Base-by-base conservation (phyloP, 2,888 invertebrate species). In the Microplitis deprimator region DNA sequence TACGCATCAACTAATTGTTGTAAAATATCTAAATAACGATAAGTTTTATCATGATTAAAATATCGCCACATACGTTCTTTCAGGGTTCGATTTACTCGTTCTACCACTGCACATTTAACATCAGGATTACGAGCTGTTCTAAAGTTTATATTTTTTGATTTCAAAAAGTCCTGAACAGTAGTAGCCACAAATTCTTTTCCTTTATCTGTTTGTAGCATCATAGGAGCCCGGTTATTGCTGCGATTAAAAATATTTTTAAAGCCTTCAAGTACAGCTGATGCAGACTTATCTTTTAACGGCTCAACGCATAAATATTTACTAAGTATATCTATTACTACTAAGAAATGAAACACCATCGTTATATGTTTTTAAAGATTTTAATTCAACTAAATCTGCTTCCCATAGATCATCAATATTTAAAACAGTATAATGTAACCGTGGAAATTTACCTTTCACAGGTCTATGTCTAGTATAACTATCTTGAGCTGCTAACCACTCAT, bases 361-460 rank as follows among this genome's bases (percentile, higher is more conserved):
- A 50, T 8, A 50, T 10, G 41, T 50, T 50, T 50, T 50, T 50
- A 50, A 50, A 50, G 41, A 50, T 50, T 50, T 50, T 62, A 77
- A 20, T 39, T 78, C 78, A 1, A 71, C 62, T 6, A 78, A 62
- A 73, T 79, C 79, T 17, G 77, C 73, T 41, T 80, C 65, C 77
- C 80, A 80, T 4, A 79, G 64, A 39, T 75, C 80, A 29, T 79
- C 79, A 13, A 80, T 75, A 59, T 80, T 77, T 8, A 40, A 29
- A 1, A 79, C 76, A 2, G 77, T 59, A 38, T 80, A n/a, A n/a
- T n/a, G n/a, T n/a, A n/a, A n/a, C n/a, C n/a, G n/a, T n/a, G n/a
- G n/a, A n/a, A n/a, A n/a, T n/a, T n/a, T n/a, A n/a, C n/a, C n/a
- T n/a, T n/a, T n/a, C n/a, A n/a, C n/a, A n/a, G n/a, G n/a, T n/a